Evolutionary conservation across 2,113 vertebrate species (phyloP).

Genomic region (Triplophysa rosa): DNA sequence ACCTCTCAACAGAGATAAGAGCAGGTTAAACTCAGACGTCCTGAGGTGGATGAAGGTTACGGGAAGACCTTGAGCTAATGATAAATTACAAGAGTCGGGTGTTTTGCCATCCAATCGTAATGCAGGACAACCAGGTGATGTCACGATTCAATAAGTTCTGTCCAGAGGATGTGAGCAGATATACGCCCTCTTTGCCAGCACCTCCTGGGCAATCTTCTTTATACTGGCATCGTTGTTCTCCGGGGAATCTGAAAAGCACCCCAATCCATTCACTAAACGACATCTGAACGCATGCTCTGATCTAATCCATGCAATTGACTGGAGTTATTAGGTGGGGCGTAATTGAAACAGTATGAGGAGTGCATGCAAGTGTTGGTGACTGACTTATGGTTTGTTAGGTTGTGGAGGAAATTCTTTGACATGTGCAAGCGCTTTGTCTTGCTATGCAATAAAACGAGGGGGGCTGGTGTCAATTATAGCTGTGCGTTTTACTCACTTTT

Average conservation of each 20-base stretch:
- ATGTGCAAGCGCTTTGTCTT: slow-evolving; percentile 64
- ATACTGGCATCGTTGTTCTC: slow-evolving; percentile 87
- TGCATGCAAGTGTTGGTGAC: slow-evolving; percentile 37
- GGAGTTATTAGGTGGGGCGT: slow-evolving; percentile 33
- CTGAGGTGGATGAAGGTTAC: too few species aligned
- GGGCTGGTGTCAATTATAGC: slow-evolving; percentile 65
- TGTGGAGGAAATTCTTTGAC: slow-evolving; percentile 58
- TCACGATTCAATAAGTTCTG: slow-evolving; percentile 75
- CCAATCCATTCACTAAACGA: slow-evolving; percentile 17
- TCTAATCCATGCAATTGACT: slow-evolving; percentile 23
- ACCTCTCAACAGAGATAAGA: background rate
- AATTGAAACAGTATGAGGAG: slow-evolving; percentile 37
- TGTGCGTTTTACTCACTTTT: slow-evolving; percentile 79
- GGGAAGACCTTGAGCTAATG: too few species aligned
- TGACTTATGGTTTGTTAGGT: slow-evolving; percentile 55
- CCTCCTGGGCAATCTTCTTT: slow-evolving; percentile 85
- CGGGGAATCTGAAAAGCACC: slow-evolving; percentile 75
- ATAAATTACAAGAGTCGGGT: background rate
- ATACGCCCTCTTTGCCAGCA: slow-evolving; percentile 85
- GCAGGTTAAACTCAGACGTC: background rate
- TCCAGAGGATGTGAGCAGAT: slow-evolving; percentile 90
- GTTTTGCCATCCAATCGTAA: slow-evolving; percentile 34
- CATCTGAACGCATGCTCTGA: slow-evolving; percentile 22
- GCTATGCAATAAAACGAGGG: slow-evolving; percentile 51
- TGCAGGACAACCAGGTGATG: background rate